Conservation (phyloP, 2,797 vertebrate species). For the Acanthornis magna region DNA sequence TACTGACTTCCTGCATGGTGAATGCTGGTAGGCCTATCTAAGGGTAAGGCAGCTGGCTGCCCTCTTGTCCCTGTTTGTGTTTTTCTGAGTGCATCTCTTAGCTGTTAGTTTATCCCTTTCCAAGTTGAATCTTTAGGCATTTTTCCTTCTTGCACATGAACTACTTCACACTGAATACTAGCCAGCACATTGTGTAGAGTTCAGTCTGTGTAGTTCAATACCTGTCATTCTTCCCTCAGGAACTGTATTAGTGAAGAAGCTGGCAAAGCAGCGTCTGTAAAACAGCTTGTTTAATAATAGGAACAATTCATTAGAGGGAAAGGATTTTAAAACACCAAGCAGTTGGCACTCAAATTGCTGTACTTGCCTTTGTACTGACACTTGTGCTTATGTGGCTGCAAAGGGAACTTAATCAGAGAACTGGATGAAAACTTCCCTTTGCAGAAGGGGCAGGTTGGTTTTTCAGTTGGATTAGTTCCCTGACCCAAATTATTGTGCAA, state of each 20-base stretch:
- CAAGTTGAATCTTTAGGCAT: background rate
- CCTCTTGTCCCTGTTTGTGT: background rate
- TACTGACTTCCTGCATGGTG: background rate
- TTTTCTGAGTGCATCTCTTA: background rate
- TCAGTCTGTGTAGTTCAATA: background rate
- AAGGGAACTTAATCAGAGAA: background rate
- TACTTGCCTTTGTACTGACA: constrained; percentile 33
- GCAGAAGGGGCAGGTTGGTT: background rate
- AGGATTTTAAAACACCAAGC: constrained; percentile 6
- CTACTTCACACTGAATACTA: background rate
- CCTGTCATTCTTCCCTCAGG: background rate
- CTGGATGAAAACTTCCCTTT: constrained; percentile 19
- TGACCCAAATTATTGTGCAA: constrained; percentile 24
- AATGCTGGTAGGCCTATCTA: background rate
- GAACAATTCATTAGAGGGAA: constrained; percentile 12
- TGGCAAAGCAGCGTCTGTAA: background rate
- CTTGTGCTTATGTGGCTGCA: constrained; percentile 33
- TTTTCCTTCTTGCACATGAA: background rate
- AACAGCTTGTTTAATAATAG: background rate
- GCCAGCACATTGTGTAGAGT: background rate
- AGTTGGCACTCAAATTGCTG: constrained; percentile 2
- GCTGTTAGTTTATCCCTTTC: background rate
- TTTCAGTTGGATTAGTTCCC: constrained; percentile 36
- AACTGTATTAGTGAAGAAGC: background rate
- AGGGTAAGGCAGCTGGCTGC: background rate